These are phyloP conservation scores for Perodicticus potto DNA, from an alignment of 2,797 vertebrate genomes.

Conservation along the genomic window DNA sequence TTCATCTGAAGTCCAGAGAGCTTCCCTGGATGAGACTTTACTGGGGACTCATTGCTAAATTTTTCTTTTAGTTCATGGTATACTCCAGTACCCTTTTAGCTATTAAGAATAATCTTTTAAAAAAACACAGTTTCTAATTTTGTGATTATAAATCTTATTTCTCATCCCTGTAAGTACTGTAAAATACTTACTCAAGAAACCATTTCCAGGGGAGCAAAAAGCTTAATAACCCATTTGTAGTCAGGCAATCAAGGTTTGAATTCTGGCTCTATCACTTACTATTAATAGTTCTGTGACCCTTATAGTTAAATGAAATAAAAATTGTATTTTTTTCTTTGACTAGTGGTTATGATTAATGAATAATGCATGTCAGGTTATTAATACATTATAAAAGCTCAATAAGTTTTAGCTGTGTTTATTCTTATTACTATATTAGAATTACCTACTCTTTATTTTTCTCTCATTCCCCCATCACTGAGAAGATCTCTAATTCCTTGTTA, in stretches of 20 bases:
- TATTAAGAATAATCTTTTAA: not conserved
- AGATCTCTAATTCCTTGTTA: not conserved
- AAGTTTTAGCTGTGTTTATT: not conserved
- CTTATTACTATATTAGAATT: not conserved
- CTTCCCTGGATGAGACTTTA: not conserved
- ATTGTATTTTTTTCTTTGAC: not conserved
- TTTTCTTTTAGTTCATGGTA: not conserved
- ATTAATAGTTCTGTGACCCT: not conserved
- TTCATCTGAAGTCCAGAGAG: not conserved
- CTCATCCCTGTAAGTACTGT: not conserved
- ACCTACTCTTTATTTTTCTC: not conserved
- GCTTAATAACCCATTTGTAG: not conserved
- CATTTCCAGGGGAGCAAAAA: not conserved
- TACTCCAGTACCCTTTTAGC: not conserved
- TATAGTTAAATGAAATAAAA: not conserved
- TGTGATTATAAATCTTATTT: not conserved
- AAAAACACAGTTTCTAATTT: not conserved
- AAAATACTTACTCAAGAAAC: not conserved
- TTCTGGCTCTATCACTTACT: not conserved
- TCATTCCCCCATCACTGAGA: not conserved
- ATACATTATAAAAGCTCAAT: not conserved
- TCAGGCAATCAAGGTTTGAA: not conserved
- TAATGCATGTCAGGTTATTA: not conserved
- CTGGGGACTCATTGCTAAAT: not conserved
- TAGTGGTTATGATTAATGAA: not conserved